phyloP scores from a whole-genome alignment of 2,797 vertebrate species.

The Oreortyx pictus region DNA sequence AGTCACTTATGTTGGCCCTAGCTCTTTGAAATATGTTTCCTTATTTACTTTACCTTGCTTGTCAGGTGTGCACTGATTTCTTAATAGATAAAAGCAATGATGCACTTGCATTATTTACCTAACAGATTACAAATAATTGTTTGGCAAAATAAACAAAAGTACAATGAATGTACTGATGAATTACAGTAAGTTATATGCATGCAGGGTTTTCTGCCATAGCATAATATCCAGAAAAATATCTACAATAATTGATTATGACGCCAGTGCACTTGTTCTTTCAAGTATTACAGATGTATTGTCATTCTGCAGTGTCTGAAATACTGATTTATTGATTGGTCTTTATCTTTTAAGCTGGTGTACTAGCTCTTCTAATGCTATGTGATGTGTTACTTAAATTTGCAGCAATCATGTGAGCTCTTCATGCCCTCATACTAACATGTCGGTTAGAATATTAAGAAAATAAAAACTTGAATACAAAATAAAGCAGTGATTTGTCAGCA shows the following conservation, averaged over 20 bases:
- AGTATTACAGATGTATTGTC: conserved; percentile 14
- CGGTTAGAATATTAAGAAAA: conserved; percentile 15
- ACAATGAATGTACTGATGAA: conserved; percentile 25
- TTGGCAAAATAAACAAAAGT: conserved; percentile 8
- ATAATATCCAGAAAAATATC: conserved; percentile 19
- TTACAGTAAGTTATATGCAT: conserved; percentile 1
- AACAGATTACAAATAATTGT: conserved; percentile 14
- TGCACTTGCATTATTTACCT: not conserved
- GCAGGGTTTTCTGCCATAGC: conserved; percentile 12
- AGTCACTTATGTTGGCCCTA: conserved; percentile 64
- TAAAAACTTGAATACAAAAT: conserved; percentile 31
- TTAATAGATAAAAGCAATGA: not conserved
- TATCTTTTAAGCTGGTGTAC: conserved; percentile 15
- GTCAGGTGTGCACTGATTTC: conserved; percentile 67
- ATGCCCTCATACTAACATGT: not conserved
- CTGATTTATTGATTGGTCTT: not conserved
- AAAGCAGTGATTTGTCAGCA: conserved; percentile 22
- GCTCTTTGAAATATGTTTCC: conserved; percentile 74
- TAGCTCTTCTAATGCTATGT: conserved; percentile 31
- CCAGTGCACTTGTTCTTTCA: conserved; percentile 38
- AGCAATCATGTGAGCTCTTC: not conserved
- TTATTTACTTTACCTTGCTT: conserved; percentile 65
- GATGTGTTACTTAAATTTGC: conserved; percentile 29
- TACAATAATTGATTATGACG: not conserved
- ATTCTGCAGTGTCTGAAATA: conserved; percentile 15